Evolutionary conservation across 1,140 invertebrate genomes (phyloP).

Genomic region (Listronotus bonariensis): DNA sequence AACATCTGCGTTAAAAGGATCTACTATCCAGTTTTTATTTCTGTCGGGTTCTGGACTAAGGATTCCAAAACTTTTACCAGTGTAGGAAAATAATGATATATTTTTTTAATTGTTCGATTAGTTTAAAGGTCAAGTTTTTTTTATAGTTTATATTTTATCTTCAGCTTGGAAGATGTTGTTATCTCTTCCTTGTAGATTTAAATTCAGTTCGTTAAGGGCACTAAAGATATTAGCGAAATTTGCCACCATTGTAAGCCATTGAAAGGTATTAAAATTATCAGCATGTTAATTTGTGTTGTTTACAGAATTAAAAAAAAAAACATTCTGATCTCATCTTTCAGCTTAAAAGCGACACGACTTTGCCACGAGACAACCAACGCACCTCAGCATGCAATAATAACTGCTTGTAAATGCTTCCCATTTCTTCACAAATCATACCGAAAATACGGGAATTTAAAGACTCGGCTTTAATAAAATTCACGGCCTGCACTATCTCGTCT

Average conservation of each 20-base stretch:
- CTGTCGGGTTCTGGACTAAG: too few species aligned
- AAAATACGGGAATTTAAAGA: conserved; percentile 49
- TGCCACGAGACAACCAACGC: conserved; percentile 49
- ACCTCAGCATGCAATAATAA: conserved; percentile 52
- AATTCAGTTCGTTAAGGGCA: conserved; percentile 9
- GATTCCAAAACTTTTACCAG: too few species aligned
- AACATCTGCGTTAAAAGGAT: too few species aligned
- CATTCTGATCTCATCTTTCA: conserved; percentile 12
- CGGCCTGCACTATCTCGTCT: conserved; percentile 34
- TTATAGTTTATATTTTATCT: too few species aligned
- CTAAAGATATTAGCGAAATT: conserved; percentile 15
- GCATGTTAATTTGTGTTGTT: background rate
- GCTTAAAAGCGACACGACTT: conserved; percentile 22
- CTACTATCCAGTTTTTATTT: too few species aligned
- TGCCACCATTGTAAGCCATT: too few species aligned
- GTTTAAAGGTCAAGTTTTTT: background rate
- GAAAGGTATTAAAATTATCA: too few species aligned
- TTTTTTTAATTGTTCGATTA: background rate
- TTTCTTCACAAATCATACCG: conserved; percentile 47
- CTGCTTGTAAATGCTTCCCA: conserved; percentile 46
- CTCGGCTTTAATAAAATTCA: conserved; percentile 53
- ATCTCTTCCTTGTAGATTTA: conserved; percentile 20
- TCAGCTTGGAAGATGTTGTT: conserved; percentile 7
- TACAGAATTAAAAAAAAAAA: too few species aligned
- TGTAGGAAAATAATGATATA: too few species aligned